These are phyloP conservation scores for Nothura maculosa DNA, from an alignment of 2,797 vertebrate species.

Conservation along the genomic window DNA sequence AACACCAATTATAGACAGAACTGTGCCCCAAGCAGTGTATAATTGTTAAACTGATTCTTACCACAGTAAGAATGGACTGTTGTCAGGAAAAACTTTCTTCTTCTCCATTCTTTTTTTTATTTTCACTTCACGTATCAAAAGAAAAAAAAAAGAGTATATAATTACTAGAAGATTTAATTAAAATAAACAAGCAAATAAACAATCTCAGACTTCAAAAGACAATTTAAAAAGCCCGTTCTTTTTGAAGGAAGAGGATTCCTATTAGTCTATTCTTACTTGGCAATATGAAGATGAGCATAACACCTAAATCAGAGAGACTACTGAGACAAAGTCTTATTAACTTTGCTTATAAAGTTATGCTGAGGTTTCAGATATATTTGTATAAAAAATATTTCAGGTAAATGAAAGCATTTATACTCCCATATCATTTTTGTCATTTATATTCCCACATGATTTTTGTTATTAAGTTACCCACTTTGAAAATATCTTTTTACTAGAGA, in stretches of 20 bases:
- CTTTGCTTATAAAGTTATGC: not conserved
- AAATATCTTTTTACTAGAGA: not conserved
- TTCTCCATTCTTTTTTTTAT: not conserved
- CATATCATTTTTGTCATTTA: not conserved
- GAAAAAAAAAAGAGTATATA: not conserved
- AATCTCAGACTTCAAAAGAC: not conserved
- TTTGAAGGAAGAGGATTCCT: not conserved
- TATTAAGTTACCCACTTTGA: not conserved
- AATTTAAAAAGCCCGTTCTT: not conserved
- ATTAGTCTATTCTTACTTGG: not conserved
- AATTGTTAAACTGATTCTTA: not conserved
- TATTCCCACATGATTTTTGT: not conserved
- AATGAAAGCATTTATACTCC: not conserved
- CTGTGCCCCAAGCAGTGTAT: not conserved
- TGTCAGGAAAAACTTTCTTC: not conserved
- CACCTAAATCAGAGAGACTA: not conserved
- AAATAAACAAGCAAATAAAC: slow-evolving; percentile 27
- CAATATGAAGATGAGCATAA: not conserved
- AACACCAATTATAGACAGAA: not conserved
- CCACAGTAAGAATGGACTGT: not conserved
- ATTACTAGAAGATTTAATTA: slow-evolving; percentile 1
- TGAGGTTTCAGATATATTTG: not conserved
- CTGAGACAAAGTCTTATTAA: not conserved
- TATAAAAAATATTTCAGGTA: slow-evolving; percentile 5
- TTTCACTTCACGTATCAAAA: not conserved